Base-by-base conservation (phyloP, 2,888 invertebrate species). In the Hanleya hanleyi region DNA sequence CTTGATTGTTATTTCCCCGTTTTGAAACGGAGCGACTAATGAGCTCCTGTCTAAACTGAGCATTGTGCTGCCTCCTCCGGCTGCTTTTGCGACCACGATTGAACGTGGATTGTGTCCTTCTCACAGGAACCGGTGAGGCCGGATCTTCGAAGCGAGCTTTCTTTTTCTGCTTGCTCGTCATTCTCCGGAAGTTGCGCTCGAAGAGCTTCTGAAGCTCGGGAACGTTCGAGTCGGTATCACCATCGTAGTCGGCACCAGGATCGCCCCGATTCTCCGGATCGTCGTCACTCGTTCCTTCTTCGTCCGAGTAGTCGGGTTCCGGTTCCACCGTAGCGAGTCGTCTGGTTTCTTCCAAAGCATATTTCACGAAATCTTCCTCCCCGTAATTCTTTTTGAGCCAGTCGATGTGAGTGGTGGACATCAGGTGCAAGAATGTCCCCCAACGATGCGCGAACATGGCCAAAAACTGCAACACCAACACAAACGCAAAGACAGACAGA, bases 361-460 rank as follows among this genome's bases (percentile, higher is more conserved):
- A 86, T 29, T 83, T 78, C 0, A 86, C 86, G 66, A 87, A 86
- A 67, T 87, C 87, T 51, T 87, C 85, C 65, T 87, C 86, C 0
- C 84, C 80, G 61, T 82, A 83, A 7, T 80, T 77, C 41, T 81
- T 84, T 72, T 84, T 79, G 65, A 84, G 81, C 85, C 86, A 86
- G 74, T 87, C 87, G 22, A 87, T 81, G 18, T 83, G 71, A 6
- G 87, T 86, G 50, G 81, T 85, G 2, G 86, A 85, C 86, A 87
- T 85, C n/a, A 87, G 78, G 70, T 87, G 87, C 0, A 87, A 77
- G 77, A 87, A 86, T 4, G 87, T 87, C 26, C 86, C 87, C 84
- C 86, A 87, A 38, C 86, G 80, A 73, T 87, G 86, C 6, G 87
- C 77, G 67, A 87, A 82, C 86, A 87, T 86, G 49, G 84, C 84